phyloP scores from a whole-genome alignment of 1,140 invertebrate species.

The Streblospio benedicti region DNA sequence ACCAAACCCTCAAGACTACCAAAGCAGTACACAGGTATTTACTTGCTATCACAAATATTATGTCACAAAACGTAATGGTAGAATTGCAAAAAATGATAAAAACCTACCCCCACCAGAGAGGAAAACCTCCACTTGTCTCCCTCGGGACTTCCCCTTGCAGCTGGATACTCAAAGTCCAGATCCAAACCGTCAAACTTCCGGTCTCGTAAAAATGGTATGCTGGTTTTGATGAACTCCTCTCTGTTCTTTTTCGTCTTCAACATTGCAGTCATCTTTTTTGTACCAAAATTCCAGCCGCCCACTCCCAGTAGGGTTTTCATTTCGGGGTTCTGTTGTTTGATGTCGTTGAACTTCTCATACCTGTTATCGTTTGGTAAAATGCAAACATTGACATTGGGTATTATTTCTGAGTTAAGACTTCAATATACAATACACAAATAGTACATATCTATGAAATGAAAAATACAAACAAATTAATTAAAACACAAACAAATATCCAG shows the following conservation, averaged over 20 bases:
- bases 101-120: conserved; percentile 59
- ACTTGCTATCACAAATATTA: no score
- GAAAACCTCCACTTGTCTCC: conserved; percentile 67
- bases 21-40: no score
- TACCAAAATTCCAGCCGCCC: conserved; percentile 67
- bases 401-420: no score
- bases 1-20: no score
- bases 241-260: conserved; percentile 13
- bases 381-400: no score
- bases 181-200: conserved; percentile 91
- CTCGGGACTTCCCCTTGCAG: conserved; percentile 25
- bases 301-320: conserved; percentile 84
- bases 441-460: no score
- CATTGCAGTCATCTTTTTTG: conserved; percentile 52
- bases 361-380: no score
- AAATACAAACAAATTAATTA: no score
- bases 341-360: conserved; percentile 63
- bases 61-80: no score
- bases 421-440: no score
- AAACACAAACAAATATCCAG: no score
- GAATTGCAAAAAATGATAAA: neutral
- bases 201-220: conserved; percentile 76
- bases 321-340: conserved; percentile 86
- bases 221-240: conserved; percentile 26
- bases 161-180: conserved; percentile 89